phyloP scores from a whole-genome alignment of 2,797 vertebrate species.

The Valencia hispanica region DNA sequence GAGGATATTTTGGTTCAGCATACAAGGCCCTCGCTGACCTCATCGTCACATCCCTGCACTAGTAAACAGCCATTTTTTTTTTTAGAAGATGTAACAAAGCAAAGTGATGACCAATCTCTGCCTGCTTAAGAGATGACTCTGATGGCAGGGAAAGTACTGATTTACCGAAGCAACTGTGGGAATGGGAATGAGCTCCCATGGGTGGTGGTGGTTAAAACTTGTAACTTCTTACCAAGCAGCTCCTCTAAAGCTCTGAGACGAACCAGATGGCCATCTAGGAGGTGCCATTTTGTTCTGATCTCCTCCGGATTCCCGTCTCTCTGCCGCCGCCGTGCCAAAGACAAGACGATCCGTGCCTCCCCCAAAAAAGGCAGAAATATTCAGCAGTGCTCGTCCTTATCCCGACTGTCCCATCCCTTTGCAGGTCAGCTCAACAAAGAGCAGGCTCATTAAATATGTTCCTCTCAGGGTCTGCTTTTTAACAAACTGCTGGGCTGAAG shows the following conservation, averaged over 20 bases:
- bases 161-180: slow-evolving; percentile 64
- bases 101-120: slow-evolving; percentile 12
- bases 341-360: slow-evolving; percentile 53
- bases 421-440: slow-evolving; percentile 78
- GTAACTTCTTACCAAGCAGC: slow-evolving; percentile 46
- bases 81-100: slow-evolving; percentile 14
- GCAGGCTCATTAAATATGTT: slow-evolving; percentile 68
- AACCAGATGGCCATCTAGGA: slow-evolving; percentile 48
- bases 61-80: slow-evolving; percentile 19
- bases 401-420: slow-evolving; percentile 47
- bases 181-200: slow-evolving; percentile 60
- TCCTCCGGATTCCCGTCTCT: slow-evolving; percentile 32
- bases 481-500: slow-evolving; percentile 51
- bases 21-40: slow-evolving; percentile 50
- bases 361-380: slow-evolving; percentile 86
- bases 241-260: slow-evolving; percentile 44
- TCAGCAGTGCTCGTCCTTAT: slow-evolving; percentile 61
- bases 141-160: slow-evolving; percentile 47
- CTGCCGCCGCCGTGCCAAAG: slow-evolving; percentile 53
- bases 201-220: slow-evolving; percentile 37
- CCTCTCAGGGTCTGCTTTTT: slow-evolving; percentile 69
- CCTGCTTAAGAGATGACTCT: slow-evolving; percentile 34
- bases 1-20: slow-evolving; percentile 56
- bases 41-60: slow-evolving; percentile 15
- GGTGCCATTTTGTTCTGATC: slow-evolving; percentile 48